A percentile compares a stretch with the other conserved stretches of the same genome.
Conservation (phyloP, 2,113 vertebrate genomes). For the Anas platyrhynchos region DNA sequence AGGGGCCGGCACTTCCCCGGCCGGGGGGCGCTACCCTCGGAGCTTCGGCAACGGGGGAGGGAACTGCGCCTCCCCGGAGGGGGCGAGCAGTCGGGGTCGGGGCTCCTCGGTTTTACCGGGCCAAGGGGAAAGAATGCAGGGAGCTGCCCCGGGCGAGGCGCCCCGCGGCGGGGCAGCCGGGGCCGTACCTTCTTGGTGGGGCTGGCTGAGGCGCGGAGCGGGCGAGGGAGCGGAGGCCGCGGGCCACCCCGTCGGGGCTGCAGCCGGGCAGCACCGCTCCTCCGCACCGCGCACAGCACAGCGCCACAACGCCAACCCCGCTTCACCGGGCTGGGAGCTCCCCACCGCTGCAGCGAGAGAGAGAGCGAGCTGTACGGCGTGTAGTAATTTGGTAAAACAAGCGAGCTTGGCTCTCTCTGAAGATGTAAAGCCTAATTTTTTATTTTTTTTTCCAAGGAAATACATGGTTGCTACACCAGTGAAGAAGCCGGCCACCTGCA, state of each 20-base stretch:
- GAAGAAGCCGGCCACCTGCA: constrained; percentile 72
- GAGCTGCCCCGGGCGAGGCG: not conserved
- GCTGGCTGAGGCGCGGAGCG: too few relatives aligned
- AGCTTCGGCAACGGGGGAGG: not conserved
- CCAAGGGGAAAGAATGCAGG: not conserved
- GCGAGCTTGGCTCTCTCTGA: not conserved
- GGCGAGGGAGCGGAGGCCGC: not conserved
- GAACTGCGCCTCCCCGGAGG: not conserved
- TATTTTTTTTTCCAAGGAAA: constrained; percentile 35
- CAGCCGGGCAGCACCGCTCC: not conserved
- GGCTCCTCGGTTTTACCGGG: not conserved
- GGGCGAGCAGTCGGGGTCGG: not conserved
- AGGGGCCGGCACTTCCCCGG: not conserved
- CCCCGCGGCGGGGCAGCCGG: not conserved
- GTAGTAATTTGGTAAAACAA: not conserved
- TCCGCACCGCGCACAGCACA: too few relatives aligned
- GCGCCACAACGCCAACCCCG: not conserved
- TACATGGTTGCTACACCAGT: constrained; percentile 52
- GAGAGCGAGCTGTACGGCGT: not conserved
- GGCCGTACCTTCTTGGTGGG: too few relatives aligned
- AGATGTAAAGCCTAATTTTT: not conserved
- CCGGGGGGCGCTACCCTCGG: not conserved
- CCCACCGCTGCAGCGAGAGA: not conserved
- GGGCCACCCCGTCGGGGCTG: not conserved
- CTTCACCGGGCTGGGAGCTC: not conserved